Evolutionary conservation across 1,140 invertebrate species (phyloP).

Genomic region (Battus philenor): DNA sequence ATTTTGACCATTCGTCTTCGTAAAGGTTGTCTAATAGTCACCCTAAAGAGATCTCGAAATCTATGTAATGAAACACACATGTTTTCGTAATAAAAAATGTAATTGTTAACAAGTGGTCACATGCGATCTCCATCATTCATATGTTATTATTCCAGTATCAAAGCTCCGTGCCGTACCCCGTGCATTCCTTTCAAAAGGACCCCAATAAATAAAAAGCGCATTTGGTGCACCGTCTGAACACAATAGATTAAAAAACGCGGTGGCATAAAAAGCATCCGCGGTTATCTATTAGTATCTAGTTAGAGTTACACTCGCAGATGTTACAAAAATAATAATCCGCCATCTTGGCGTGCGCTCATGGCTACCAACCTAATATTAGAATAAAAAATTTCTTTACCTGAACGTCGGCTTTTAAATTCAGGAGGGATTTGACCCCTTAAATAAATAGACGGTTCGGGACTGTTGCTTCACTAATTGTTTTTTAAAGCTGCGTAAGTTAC

Average conservation of each 20-base stretch:
- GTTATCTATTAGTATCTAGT: slow-evolving; percentile 75
- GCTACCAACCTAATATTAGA: slow-evolving; percentile 16
- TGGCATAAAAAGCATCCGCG: slow-evolving; percentile 71
- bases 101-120: slow-evolving; percentile 66
- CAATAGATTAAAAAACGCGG: slow-evolving; percentile 66
- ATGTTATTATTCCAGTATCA: slow-evolving; percentile 29
- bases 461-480: slow-evolving; percentile 47
- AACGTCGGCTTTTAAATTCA: slow-evolving; percentile 37
- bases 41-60: too few species aligned
- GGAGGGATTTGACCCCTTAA: slow-evolving; percentile 58
- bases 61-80: slow-evolving; percentile 30
- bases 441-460: slow-evolving; percentile 47
- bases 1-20: too few species aligned
- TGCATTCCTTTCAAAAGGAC: slow-evolving; percentile 27
- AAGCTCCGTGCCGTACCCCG: slow-evolving; percentile 12
- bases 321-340: slow-evolving; percentile 68
- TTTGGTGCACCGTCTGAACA: slow-evolving; percentile 44
- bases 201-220: slow-evolving; percentile 65
- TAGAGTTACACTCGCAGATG: slow-evolving; percentile 71
- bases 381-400: slow-evolving; percentile 44
- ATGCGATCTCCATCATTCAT: slow-evolving; percentile 57
- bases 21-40: too few species aligned
- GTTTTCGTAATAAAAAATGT: slow-evolving; percentile 53
- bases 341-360: slow-evolving; percentile 36
- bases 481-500: slow-evolving; percentile 42